Conservation (phyloP, 1,140 invertebrate genomes). For the Cheumatopsyche charites region DNA sequence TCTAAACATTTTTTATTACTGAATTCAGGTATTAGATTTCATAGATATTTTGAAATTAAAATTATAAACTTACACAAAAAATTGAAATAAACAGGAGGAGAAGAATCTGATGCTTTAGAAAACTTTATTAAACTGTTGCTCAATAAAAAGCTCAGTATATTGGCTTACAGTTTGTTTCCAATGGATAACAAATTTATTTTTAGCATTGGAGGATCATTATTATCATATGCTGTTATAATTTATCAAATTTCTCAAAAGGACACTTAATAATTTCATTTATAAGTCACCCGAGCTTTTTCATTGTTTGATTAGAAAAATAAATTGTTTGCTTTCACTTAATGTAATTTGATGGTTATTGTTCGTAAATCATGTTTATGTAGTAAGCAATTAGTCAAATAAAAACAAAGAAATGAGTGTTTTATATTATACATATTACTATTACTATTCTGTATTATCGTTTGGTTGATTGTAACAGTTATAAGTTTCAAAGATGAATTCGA, state of each 20-base stretch:
- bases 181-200: conserved; percentile 12
- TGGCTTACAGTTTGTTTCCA: conserved; percentile 4
- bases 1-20: conserved; percentile 11
- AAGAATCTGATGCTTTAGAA: not conserved
- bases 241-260: conserved; percentile 13
- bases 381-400: not conserved
- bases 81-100: not conserved
- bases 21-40: not conserved
- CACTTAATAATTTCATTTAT: not conserved
- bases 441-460: too few species aligned
- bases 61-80: not conserved
- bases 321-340: not conserved
- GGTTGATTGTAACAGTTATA: not conserved
- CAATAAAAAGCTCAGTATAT: not conserved
- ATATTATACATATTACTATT: not conserved
- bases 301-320: too few species aligned
- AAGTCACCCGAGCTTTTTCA: too few species aligned
- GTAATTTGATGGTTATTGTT: not conserved
- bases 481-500: not conserved
- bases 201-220: conserved; percentile 8
- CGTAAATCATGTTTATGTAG: too few species aligned
- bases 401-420: not conserved
- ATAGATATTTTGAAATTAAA: not conserved
- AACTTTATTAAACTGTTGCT: not conserved
- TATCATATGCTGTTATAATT: conserved; percentile 2